Base-by-base conservation (phyloP, 2,113 vertebrate genomes). In the Xiphophorus maculatus region DNA sequence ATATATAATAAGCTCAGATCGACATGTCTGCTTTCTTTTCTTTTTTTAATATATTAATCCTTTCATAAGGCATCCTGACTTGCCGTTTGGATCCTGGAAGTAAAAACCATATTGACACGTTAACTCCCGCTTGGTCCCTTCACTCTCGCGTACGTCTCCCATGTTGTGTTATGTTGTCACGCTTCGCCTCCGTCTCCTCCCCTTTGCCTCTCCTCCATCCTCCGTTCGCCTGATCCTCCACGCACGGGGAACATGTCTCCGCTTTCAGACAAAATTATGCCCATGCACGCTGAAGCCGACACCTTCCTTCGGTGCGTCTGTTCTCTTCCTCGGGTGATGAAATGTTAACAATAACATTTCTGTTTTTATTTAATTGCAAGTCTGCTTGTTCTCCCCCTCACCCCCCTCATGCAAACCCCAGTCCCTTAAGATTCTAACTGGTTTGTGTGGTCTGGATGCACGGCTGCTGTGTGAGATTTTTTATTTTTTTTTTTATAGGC, bases 281-380 rank as follows among this genome's bases (percentile, higher is more conserved):
- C 74, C 48, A 44, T 27, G 48, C 73, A 17, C 19, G 17, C 28
- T 66, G 74, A 74, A 75, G 76, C 65, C 81, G 58, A 71, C 74
- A 82, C 86, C 44, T 30, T 73, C 68, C 71, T 69, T 73, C 61
- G 30, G 35, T 63, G 9, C 28, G 42, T 17, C 44, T 32, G 51
- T 71, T 73, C 81, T 51, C 84, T 83, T 80, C 62, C 83, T 79
- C 3, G 11, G 61, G 3, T 76, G 68, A 90, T 91, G 68, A 90
- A 93, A 92, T 90, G 92, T 93, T 92, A 75, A 93, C 81, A 84
- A 28, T 35, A 69, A 89, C 84, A 86, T 91, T 82, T 90, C 84
- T 85, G 88, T 79, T 91, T 77, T 81, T 79, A 32, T 86, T 90
- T 91, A 88, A 91, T 91, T 92, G 88, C 82, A 83, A 89, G 87